phyloP scores from a whole-genome alignment of 2,888 invertebrate species.

The Melanostoma mellinum region DNA sequence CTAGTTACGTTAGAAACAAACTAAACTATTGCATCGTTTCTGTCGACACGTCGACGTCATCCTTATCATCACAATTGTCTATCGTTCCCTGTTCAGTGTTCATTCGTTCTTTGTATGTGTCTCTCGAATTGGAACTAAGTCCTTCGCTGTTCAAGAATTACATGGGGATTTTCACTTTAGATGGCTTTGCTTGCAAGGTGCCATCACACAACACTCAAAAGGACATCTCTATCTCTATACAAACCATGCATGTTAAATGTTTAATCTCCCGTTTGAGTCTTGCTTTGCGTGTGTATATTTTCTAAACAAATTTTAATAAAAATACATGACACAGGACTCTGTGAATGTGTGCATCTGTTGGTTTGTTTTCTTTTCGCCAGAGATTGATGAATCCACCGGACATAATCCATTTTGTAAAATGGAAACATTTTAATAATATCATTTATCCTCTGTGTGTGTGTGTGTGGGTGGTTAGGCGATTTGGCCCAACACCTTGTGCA shows the following conservation, averaged over 20 bases:
- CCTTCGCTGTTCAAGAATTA: constrained; percentile 38
- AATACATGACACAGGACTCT: constrained; percentile 25
- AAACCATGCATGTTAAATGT: constrained; percentile 52
- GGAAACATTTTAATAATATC: constrained; percentile 55
- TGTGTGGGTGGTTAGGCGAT: too few relatives aligned
- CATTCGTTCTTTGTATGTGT: constrained; percentile 8
- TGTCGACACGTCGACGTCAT: background rate
- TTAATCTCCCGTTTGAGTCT: constrained; percentile 45
- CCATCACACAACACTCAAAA: background rate
- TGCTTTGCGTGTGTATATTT: constrained; percentile 2
- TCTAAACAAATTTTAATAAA: constrained; percentile 49
- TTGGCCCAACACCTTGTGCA: constrained; percentile 21
- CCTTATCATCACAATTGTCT: constrained; percentile 4
- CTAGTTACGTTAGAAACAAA: background rate
- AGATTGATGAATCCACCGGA: constrained; percentile 45
- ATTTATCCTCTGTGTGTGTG: background rate
- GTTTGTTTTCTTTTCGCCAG: constrained; percentile 14
- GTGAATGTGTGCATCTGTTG: background rate
- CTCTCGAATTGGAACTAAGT: constrained; percentile 24
- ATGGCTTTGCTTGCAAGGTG: background rate
- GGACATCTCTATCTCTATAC: background rate
- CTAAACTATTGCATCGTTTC: background rate
- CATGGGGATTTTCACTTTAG: constrained; percentile 37
- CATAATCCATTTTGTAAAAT: constrained; percentile 59
- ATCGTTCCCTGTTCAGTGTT: background rate